phyloP scores from a whole-genome alignment of 1,140 invertebrate species.

The Sinonovacula constricta region DNA sequence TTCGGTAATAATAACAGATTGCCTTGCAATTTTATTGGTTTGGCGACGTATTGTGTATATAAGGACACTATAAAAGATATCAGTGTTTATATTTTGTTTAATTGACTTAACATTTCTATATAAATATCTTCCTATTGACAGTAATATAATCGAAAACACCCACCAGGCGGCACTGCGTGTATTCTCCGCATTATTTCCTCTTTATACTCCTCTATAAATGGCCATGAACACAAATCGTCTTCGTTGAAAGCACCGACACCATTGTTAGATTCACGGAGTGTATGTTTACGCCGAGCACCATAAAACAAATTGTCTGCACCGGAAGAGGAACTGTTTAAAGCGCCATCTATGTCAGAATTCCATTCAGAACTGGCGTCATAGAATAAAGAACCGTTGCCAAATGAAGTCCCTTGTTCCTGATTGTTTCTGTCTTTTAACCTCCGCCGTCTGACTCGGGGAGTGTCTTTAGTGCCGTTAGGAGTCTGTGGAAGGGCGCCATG shows the following conservation, averaged over 20 bases:
- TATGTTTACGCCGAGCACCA: no score
- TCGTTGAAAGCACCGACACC: background rate
- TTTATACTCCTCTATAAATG: conserved; percentile 33
- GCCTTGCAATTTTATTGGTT: no score
- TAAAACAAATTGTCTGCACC: no score
- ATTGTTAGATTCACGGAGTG: no score
- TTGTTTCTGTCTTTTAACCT: background rate
- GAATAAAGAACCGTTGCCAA: no score
- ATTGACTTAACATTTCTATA: no score
- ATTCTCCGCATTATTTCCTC: conserved; percentile 21
- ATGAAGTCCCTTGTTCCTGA: background rate
- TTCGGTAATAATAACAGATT: no score
- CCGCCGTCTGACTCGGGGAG: conserved; percentile 24
- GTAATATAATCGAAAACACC: no score
- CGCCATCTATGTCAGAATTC: conserved; percentile 13
- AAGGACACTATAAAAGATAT: no score
- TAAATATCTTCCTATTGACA: no score
- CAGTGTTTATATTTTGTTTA: no score
- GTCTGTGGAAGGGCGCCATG: conserved; percentile 43
- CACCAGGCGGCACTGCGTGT: conserved; percentile 7
- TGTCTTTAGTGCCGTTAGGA: conserved; percentile 32
- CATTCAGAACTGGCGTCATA: conserved; percentile 45
- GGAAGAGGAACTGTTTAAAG: conserved; percentile 5
- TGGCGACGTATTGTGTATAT: no score
- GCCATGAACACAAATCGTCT: conserved; percentile 33